Base-by-base conservation (phyloP, 1,140 invertebrate genomes). In the Achroia grisella region DNA sequence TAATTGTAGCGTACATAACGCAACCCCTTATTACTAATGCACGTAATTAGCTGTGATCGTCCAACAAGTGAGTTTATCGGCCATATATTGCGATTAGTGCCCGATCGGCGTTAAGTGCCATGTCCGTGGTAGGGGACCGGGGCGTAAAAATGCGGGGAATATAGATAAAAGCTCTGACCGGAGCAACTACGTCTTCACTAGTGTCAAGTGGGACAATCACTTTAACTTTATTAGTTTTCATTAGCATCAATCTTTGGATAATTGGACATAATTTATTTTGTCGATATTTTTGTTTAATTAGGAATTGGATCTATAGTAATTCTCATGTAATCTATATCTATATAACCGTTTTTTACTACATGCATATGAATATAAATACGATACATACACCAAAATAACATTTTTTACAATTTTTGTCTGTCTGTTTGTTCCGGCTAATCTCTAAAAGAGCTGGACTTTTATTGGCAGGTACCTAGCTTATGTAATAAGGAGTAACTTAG, bases 81-180 rank as follows among this genome's bases (percentile, higher is more conserved):
- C 77, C n/a, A 78, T 83, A 80, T 68, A 81, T 84, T 54, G 66
- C 51, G 56, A 72, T 83, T 80, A 83, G 50, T 49, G 56, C 51
- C 43, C 52, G 67, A 80, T 77, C 57, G 72, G 72, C 64, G 71
- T 61, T 81, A 84, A 84, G 73, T 76, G 67, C 17, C 48, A 57
- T 66, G 53, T 52, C 56, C 56, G 34, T 44, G 29, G 42, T 50
- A 54, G 57, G 67, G 61, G 65, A 23, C 17, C 17, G 17, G 17
- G 17, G 56, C 39, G 46, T 46, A 40, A 50, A 48, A 46, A 12
- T 32, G 41, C 32, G 15, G 12, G 28, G 15, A 10, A 48, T 37
- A 63, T 59, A 66, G 56, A 69, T 58, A 62, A 56, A 62, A 56
- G 56, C 53, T 48, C 54, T 65, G 66, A 69, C 62, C 62, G 45